Base-by-base conservation (phyloP, 2,797 vertebrate species). In the Rousettus madagascariensis region DNA sequence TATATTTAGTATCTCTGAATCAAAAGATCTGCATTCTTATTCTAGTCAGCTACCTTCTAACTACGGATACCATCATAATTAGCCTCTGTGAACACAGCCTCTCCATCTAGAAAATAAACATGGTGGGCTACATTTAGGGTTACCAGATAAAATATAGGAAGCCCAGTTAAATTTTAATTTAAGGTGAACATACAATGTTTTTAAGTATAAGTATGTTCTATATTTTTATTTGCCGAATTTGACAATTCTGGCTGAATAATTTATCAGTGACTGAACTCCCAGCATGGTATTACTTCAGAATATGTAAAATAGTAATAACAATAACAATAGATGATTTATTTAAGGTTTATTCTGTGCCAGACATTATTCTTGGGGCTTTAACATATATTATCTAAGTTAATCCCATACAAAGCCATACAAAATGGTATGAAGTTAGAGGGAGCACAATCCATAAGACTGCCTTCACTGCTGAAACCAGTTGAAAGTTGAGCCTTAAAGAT, bases 201-300 rank as follows among this genome's bases (percentile, higher is more conserved):
- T 74, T 28, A 83, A 86, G n/a, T 55, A 8, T 57, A 68, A 65
- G 17, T 63, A 22, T 61, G 24, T 30, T 71, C 3, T 7, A 6
- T 41, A 41, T 43, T 95, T 80, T 77, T 75, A 55, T 84, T 93
- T 80, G n/a, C 26, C 89, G 59, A 36, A 17, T 55, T 83, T 90
- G 4, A 10, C 46, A 66, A 30, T 20, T 7, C 3, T n/a, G 24
- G 6, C 43, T 55, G 30, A 91, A 24, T 69, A 43, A 86, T 15
- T 82, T 92, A 49, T 68, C 10, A 8, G 24, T 8, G 51, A 17
- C 6, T 74, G 20, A 7, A 57, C 7, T 77, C 12, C 19, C 63
- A 57, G 17, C 10, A 13, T 51, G 66, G 46, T 30, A 46, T 86
- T 36, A 66, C 6, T 71, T 68, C 53, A 93, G 84, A 74, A 61